phyloP scores from a whole-genome alignment of 2,797 vertebrate genomes.

The Cottoperca gobio region DNA sequence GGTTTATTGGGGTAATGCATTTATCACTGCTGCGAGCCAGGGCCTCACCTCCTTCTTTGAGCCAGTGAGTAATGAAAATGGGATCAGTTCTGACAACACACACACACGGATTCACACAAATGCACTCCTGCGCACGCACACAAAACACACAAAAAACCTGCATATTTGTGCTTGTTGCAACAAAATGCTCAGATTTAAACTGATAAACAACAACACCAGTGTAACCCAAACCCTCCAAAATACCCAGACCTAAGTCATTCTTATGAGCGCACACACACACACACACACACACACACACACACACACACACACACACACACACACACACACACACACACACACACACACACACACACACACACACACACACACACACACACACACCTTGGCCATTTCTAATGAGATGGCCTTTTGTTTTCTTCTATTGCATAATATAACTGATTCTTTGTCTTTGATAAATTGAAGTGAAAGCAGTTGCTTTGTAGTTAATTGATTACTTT shows the following conservation, averaged over 20 bases:
- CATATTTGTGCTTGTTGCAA: constrained; percentile 42
- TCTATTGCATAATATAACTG: not conserved
- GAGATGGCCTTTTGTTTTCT: not conserved
- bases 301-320: too few relatives aligned
- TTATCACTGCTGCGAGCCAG: constrained; percentile 81
- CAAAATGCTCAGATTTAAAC: constrained; percentile 53
- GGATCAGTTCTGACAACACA: constrained; percentile 85
- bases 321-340: too few relatives aligned
- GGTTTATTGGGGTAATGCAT: constrained; percentile 85
- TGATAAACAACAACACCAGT: constrained; percentile 9
- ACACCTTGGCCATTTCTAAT: constrained; percentile 25
- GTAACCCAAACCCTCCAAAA: constrained; percentile 13
- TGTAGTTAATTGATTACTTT: constrained; percentile 40
- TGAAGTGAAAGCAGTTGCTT: constrained; percentile 13
- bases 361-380: too few relatives aligned
- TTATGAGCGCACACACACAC: not conserved
- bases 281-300: too few relatives aligned
- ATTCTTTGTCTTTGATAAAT: constrained; percentile 36
- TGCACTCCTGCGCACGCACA: constrained; percentile 34
- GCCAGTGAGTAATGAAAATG: constrained; percentile 87
- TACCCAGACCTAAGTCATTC: constrained; percentile 3
- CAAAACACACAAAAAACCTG: constrained; percentile 17
- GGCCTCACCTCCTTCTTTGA: constrained; percentile 83
- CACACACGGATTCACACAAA: constrained; percentile 59
- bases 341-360: too few relatives aligned